These are phyloP conservation scores for Argya squamiceps DNA, from an alignment of 2,797 vertebrate genomes.

Conservation along the genomic window DNA sequence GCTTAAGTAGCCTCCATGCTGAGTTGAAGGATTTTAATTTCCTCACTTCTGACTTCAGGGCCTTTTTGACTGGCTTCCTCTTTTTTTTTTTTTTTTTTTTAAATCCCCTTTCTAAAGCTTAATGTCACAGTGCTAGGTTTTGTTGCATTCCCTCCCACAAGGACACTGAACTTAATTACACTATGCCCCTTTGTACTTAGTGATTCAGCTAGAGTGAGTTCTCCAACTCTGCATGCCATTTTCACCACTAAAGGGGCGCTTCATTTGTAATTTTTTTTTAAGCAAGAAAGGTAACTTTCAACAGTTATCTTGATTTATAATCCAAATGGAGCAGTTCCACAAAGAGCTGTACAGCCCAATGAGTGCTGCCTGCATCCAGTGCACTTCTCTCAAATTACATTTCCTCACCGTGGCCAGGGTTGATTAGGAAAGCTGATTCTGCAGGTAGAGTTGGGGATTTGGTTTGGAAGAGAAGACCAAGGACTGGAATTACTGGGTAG, in stretches of 20 bases:
- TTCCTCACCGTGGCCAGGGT: not conserved
- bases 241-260: not conserved
- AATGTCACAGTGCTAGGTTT: not conserved
- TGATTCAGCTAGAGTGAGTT: not conserved
- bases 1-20: slow-evolving; percentile 71
- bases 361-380: not conserved
- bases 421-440: not conserved
- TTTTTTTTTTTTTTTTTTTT: slow-evolving; percentile 14
- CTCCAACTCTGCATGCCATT: not conserved
- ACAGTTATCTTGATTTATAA: not conserved
- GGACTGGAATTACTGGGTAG: not conserved
- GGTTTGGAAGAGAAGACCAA: not conserved
- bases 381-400: not conserved
- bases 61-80: slow-evolving; percentile 60
- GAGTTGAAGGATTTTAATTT: slow-evolving; percentile 72
- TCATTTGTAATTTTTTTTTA: not conserved
- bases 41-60: slow-evolving; percentile 70
- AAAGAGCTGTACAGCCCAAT: not conserved
- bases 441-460: not conserved
- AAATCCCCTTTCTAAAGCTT: not conserved
- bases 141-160: slow-evolving; percentile 59
- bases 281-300: not conserved
- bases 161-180: slow-evolving; percentile 66
- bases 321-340: not conserved
- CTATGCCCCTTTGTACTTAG: slow-evolving; percentile 41